Evolutionary conservation across 2,113 vertebrate species (phyloP).

Genomic region (Pimephales promelas): DNA sequence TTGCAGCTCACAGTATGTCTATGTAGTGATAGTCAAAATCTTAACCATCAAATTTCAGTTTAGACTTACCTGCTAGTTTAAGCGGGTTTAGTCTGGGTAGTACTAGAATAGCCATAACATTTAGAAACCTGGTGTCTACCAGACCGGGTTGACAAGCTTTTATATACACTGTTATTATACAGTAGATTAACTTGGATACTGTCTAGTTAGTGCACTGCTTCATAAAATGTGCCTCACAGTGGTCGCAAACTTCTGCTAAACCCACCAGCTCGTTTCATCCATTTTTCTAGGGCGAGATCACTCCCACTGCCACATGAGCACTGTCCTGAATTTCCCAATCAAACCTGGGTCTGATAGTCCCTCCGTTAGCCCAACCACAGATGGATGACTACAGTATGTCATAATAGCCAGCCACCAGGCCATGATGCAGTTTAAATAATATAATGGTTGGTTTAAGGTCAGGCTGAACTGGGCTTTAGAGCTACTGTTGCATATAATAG

Average conservation of each 20-base stretch:
- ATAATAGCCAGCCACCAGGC: slow-evolving; percentile 1
- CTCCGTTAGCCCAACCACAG: not conserved
- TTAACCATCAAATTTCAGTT: not conserved
- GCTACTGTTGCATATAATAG: slow-evolving; percentile 15
- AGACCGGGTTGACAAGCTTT: not conserved
- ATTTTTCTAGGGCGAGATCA: not conserved
- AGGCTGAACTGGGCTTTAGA: slow-evolving; percentile 31
- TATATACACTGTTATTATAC: not conserved
- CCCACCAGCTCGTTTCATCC: not conserved
- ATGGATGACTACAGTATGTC: slow-evolving; percentile 31
- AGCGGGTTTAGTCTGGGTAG: not conserved
- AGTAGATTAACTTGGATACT: not conserved
- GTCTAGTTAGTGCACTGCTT: not conserved
- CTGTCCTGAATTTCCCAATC: slow-evolving; percentile 6
- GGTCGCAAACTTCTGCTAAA: not conserved
- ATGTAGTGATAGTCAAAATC: not conserved
- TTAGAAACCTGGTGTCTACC: not conserved
- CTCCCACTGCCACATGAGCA: not conserved
- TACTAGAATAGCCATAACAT: not conserved
- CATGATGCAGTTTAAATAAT: slow-evolving; percentile 54
- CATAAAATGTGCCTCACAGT: not conserved
- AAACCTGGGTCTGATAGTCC: not conserved
- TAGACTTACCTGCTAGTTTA: not conserved
- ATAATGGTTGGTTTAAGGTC: slow-evolving; percentile 52
- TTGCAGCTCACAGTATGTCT: not conserved